Base-by-base conservation (phyloP, 35 echinoderm and acorn worm genomes). In the Stichopus chloronotus region DNA sequence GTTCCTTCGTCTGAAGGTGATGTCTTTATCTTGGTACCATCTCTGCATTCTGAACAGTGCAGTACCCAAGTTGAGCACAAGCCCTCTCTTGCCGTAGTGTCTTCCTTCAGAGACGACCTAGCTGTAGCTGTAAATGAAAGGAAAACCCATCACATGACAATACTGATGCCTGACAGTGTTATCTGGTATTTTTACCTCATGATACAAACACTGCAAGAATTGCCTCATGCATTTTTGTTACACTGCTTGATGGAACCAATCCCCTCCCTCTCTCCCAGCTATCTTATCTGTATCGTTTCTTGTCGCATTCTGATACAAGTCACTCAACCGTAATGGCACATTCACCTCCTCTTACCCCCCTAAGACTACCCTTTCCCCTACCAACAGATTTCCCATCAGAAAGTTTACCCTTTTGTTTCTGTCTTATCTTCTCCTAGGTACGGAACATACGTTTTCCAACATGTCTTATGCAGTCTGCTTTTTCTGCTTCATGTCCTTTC, bases 391-490 rank as follows among this genome's bases (percentile, higher is more conserved):
- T 88, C 56, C 83, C 84, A 59, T 94, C 86, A 53, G 52, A 54
- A 2, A 88, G 92, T 72, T 88, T 88, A 22, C 86, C 84, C 52
- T n/a, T 88, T 88, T 76, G 63, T 88, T 25, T 87, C 59, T 84
- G 88, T 88, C 30, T 63, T 5, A 79, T 17, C 25, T 71, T 94
- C 16, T 89, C 84, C 61, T 76, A 79, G 19, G 65, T 84, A 21
- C 57, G 13, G 63, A 71, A 94, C 56, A 65, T 84, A 9, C n/a
- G 69, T 71, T 85, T 93, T 52, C 25, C 92, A 16, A 81, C 78
- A 81, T 93, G 76, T 11, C 55, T 78, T 63, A 92, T 83, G 43
- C 92, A 93, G 65, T 93, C 79, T 52, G 85, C 19, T 52, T 93
- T 93, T 59, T 84, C 79, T 52, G 24, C 80, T 85, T 85, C 92